Conservation (phyloP, 1,140 invertebrate genomes). For the Linepithema humile region DNA sequence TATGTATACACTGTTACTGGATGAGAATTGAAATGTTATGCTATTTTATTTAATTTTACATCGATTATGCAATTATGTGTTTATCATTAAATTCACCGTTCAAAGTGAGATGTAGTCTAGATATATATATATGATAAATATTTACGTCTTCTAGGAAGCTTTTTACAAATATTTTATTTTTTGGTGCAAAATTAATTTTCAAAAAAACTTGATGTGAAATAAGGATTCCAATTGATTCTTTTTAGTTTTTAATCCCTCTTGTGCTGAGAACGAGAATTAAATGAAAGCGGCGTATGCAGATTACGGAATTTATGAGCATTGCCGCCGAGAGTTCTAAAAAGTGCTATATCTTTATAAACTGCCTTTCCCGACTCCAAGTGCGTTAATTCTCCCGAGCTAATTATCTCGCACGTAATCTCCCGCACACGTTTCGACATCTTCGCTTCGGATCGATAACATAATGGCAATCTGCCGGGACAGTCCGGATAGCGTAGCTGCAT, state of each 20-base stretch:
- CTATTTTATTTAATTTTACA: neutral
- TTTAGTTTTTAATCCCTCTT: neutral
- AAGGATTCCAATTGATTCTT: neutral
- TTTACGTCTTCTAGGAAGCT: neutral
- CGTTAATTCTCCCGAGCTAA: too few relatives aligned
- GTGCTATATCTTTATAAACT: too few relatives aligned
- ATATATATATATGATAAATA: neutral
- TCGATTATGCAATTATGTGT: neutral
- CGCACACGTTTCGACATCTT: slow-evolving; percentile 30
- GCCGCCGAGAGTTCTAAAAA: neutral
- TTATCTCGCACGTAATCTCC: slow-evolving; percentile 20
- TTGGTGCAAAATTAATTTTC: neutral
- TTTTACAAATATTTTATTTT: neutral
- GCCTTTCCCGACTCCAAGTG: too few relatives aligned
- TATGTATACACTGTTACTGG: neutral
- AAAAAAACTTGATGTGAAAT: neutral
- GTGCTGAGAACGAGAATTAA: neutral
- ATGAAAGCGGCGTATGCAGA: neutral
- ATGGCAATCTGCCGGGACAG: slow-evolving; percentile 26
- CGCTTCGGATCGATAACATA: slow-evolving; percentile 33
- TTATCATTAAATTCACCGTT: neutral
- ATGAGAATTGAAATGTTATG: neutral
- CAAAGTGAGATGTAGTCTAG: neutral
- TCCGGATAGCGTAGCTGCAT: slow-evolving; percentile 33
- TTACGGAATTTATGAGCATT: neutral